Conservation (phyloP, 1,140 invertebrate species). For the Akabosia matsudoensis region DNA sequence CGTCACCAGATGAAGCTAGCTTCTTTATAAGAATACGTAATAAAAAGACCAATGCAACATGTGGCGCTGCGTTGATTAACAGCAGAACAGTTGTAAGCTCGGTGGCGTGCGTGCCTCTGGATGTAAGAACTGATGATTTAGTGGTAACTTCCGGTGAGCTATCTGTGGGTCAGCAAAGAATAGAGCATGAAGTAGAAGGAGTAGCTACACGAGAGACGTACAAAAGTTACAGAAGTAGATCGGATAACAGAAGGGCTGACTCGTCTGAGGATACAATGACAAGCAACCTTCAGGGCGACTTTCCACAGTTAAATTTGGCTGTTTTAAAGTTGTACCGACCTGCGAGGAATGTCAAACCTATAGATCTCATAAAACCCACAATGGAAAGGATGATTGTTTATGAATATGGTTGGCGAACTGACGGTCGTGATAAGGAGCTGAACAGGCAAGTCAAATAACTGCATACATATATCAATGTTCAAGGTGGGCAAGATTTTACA, state of each 20-base stretch:
- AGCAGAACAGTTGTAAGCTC: not conserved
- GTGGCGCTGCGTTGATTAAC: not conserved
- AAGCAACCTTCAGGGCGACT: not conserved
- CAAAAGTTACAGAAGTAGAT: not conserved
- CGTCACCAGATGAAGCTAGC: conserved; percentile 6
- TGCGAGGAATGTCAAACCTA: not conserved
- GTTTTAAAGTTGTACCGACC: not conserved
- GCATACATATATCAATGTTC: no score
- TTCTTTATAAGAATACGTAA: conserved; percentile 2
- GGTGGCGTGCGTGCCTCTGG: not conserved
- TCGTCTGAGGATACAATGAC: not conserved
- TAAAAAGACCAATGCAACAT: not conserved
- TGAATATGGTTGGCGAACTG: conserved; percentile 1
- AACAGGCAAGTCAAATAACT: no score
- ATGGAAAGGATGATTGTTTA: conserved; percentile 12
- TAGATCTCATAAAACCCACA: not conserved
- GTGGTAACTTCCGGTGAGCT: not conserved
- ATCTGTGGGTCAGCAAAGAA: not conserved
- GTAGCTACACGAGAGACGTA: conserved; percentile 3
- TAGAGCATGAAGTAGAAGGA: not conserved
- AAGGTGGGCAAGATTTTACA: no score
- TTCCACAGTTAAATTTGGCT: conserved; percentile 6
- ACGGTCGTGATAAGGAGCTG: not conserved
- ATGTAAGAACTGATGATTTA: not conserved
- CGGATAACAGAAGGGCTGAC: not conserved